Evolutionary conservation across 1,140 invertebrate species (phyloP).

Genomic region (Sitodiplosis mosellana): DNA sequence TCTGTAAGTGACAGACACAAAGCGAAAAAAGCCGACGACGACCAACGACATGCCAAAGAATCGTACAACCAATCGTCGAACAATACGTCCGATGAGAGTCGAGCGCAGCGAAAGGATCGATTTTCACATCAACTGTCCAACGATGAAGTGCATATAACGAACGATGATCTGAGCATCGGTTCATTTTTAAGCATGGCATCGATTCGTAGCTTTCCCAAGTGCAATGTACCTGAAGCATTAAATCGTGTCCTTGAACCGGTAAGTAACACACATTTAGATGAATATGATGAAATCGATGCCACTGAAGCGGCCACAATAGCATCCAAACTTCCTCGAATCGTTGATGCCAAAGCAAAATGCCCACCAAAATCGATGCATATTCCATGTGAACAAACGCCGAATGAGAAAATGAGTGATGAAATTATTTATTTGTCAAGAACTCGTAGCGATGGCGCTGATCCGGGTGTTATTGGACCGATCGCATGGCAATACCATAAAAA

Average conservation of each 20-base stretch:
- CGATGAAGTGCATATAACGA: constrained; percentile 6
- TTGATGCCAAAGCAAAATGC: constrained; percentile 5
- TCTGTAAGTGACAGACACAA: no score
- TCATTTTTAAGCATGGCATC: constrained; percentile 56
- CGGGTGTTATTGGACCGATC: constrained; percentile 63
- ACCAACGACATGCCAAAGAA: no score
- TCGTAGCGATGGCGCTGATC: constrained; percentile 35
- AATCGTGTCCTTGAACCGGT: constrained; percentile 58
- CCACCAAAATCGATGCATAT: background rate
- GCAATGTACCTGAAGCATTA: constrained; percentile 37
- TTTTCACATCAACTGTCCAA: no score
- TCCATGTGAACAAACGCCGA: background rate
- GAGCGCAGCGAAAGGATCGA: constrained; percentile 7
- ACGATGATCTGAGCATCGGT: constrained; percentile 21
- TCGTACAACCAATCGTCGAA: no score
- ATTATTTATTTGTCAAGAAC: background rate
- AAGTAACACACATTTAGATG: constrained; percentile 41
- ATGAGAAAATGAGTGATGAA: background rate
- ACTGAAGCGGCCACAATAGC: constrained; percentile 9
- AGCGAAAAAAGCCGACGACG: no score
- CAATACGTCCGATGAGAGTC: constrained; percentile 5
- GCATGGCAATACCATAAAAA: constrained; percentile 57
- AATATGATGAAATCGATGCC: constrained; percentile 27
- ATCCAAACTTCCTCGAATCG: constrained; percentile 5
- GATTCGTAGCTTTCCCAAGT: constrained; percentile 51